Conservation (phyloP, 2,113 vertebrate species). For the Trematomus loennbergii region DNA sequence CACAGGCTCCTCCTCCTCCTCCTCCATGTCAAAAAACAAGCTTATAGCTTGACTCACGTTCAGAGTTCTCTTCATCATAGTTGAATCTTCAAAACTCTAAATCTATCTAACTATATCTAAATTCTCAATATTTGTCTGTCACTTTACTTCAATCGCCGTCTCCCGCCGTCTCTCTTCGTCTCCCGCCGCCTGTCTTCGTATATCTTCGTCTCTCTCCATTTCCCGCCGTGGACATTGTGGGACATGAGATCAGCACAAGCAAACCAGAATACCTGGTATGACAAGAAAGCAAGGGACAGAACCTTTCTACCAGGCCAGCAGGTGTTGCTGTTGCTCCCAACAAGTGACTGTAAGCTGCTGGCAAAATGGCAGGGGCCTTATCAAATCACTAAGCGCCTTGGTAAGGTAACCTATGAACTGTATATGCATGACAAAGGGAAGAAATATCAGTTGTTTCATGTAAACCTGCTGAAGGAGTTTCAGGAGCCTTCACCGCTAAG, state of each 20-base stretch:
- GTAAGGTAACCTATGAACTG: conserved; percentile 13
- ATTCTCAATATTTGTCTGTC: too few relatives aligned
- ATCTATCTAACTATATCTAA: too few relatives aligned
- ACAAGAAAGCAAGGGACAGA: background rate
- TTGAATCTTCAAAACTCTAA: too few relatives aligned
- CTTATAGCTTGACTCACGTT: too few relatives aligned
- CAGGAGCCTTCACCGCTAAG: background rate
- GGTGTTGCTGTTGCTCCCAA: background rate
- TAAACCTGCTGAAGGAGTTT: background rate
- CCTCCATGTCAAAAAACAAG: too few relatives aligned
- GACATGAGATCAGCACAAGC: background rate
- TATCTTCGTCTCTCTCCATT: too few relatives aligned
- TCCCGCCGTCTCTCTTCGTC: too few relatives aligned
- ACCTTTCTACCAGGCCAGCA: background rate
- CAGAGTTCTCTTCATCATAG: too few relatives aligned
- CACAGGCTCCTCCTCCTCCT: too few relatives aligned
- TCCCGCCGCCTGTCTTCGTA: too few relatives aligned
- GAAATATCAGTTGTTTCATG: background rate
- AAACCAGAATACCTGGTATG: conserved; percentile 2
- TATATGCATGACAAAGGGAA: background rate
- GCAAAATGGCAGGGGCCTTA: background rate
- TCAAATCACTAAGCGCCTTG: background rate
- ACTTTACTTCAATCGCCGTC: too few relatives aligned
- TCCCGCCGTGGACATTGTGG: conserved; percentile 4
- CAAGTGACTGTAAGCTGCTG: background rate